A percentile compares a stretch with the other conserved stretches of the same genome.
These are phyloP conservation scores for Thalassarche chlororhynchos DNA, from an alignment of 2,113 vertebrate genomes.

Conservation along the genomic window DNA sequence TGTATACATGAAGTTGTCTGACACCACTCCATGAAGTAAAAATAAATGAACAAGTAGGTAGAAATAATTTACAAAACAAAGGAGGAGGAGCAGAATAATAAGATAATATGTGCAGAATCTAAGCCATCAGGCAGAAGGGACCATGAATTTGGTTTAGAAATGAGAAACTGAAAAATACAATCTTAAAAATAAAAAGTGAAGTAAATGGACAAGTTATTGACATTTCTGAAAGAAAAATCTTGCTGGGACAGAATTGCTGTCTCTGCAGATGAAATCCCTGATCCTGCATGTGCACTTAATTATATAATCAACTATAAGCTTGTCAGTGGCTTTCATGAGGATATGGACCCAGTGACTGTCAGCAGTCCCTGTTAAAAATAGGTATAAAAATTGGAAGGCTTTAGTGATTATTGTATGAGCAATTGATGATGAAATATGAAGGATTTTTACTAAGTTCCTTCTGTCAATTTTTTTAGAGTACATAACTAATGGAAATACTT, in stretches of 20 bases:
- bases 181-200: neutral
- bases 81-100: neutral
- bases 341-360: neutral
- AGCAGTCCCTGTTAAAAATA: neutral
- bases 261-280: neutral
- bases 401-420: neutral
- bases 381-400: neutral
- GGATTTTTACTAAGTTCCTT: neutral
- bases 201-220: neutral
- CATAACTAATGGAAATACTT: neutral
- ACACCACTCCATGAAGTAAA: neutral
- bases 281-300: neutral
- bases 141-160: neutral
- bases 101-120: neutral
- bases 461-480: neutral
- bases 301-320: neutral
- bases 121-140: neutral
- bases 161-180: neutral
- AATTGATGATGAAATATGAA: neutral
- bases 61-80: neutral
- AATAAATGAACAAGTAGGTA: neutral
- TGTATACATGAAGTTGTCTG: neutral
- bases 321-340: neutral
- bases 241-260: neutral
- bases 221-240: neutral